Evolutionary conservation across 2,888 invertebrate genomes (phyloP).

Genomic region (Thymelicus acteon): DNA sequence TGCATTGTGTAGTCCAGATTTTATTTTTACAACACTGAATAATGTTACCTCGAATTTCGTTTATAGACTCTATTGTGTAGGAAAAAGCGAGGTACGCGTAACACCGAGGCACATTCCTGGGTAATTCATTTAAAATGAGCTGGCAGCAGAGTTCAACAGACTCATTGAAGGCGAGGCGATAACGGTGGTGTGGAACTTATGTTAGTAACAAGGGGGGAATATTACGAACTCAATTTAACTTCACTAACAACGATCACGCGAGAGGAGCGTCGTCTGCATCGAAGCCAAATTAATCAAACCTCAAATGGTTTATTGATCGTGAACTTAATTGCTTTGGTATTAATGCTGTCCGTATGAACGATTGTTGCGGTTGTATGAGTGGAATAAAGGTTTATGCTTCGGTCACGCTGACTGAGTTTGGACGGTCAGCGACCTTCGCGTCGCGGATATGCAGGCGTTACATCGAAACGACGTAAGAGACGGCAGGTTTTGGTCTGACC

Average conservation of each 20-base stretch:
- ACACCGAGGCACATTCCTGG: constrained; percentile 50
- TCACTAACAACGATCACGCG: constrained; percentile 8
- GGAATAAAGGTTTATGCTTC: constrained; percentile 25
- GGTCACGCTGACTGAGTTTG: constrained; percentile 73
- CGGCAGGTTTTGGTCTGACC: constrained; percentile 25
- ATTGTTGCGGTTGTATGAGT: constrained; percentile 19
- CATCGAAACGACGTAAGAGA: constrained; percentile 51
- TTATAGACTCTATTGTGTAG: constrained; percentile 36
- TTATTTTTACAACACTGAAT: constrained; percentile 56
- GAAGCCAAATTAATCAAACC: constrained; percentile 13
- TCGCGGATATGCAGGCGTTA: constrained; percentile 52
- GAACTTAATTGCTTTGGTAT: constrained; percentile 22
- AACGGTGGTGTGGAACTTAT: constrained; percentile 43
- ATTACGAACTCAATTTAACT: constrained; percentile 17
- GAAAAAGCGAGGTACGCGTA: constrained; percentile 44
- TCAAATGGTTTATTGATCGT: constrained; percentile 16
- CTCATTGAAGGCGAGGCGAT: constrained; percentile 52
- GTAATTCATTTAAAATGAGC: constrained; percentile 53
- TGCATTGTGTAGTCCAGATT: constrained; percentile 49
- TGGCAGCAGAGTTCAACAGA: constrained; percentile 55
- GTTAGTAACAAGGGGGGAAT: constrained; percentile 22
- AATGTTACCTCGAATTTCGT: constrained; percentile 39
- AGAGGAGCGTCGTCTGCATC: constrained; percentile 8
- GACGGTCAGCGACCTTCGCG: constrained; percentile 78
- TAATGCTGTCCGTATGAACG: constrained; percentile 14